Base-by-base conservation (phyloP, 2,113 vertebrate genomes). In the Pagrus major region DNA sequence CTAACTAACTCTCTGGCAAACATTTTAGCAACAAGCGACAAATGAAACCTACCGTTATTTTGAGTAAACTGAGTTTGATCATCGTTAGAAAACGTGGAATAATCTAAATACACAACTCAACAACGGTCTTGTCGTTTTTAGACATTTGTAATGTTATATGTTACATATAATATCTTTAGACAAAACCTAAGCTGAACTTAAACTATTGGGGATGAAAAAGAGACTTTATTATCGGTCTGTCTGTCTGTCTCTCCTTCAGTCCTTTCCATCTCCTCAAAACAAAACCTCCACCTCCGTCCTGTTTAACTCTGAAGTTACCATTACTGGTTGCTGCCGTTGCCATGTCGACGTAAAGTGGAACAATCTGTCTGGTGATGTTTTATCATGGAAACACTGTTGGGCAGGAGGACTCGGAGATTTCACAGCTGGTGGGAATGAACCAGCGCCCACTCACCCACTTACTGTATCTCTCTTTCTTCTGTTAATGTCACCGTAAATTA, bases 321-420 rank as follows among this genome's bases (percentile, higher is more conserved):
- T 76, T 35, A 71, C 20, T 54, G 68, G 10, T 33, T 6, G 33
- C 55, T 68, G 60, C 71, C 71, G n/a, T 44, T 54, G 54, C 49
- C 0, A 20, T 1, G 12, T 29, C 78, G 71, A 72, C 49, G 33
- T 66, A 42, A 44, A 73, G 52, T 58, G 87, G 73, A 88, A 88
- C 69, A 67, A 35, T 60, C 69, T 69, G 21, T 68, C 67, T 80
- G 58, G 27, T 59, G 66, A 56, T 71, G 63, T 61, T 75, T 47
- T 54, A 46, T 55, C 46, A 71, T 78, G 87, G 81, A 89, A 89
- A 89, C 64, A 70, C 35, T 81, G 72, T 21, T 61, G 60, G 78
- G 72, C 61, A 70, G 46, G 54, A 51, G 39, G 46, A 27, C 52
- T 73, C 21, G 0, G 21, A 68, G 37, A 65, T 65, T 80, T 81